phyloP scores from a whole-genome alignment of 2,113 vertebrate species.

The Gambusia affinis region DNA sequence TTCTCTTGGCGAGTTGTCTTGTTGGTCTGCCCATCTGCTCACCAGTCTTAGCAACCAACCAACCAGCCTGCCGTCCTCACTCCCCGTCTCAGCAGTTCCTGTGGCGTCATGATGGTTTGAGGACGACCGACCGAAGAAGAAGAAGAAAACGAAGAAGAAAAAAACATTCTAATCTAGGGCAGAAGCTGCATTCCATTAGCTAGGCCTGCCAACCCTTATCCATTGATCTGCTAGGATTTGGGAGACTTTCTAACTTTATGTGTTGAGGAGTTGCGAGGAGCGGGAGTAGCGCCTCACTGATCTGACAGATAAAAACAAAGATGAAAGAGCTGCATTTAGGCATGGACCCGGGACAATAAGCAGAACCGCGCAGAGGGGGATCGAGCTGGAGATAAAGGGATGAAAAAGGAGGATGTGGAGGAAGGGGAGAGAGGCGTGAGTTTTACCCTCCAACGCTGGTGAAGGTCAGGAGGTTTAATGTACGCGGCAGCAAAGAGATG shows the following conservation, averaged over 20 bases:
- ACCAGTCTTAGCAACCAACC: conserved; percentile 25
- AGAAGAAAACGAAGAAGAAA: conserved; percentile 50
- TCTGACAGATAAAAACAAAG: conserved; percentile 78
- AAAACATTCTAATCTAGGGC: conserved; percentile 77
- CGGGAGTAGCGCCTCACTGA: conserved; percentile 66
- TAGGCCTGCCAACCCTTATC: conserved; percentile 75
- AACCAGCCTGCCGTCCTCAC: conserved; percentile 9
- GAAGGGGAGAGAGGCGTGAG: conserved; percentile 25
- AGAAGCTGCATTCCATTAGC: conserved; percentile 78
- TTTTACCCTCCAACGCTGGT: conserved; percentile 28
- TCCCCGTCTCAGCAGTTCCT: conserved; percentile 4
- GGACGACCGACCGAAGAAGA: conserved; percentile 50
- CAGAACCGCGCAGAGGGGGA: conserved; percentile 35
- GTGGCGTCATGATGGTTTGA: conserved; percentile 51
- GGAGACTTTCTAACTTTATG: conserved; percentile 76
- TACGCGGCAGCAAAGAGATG: neutral
- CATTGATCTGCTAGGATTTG: conserved; percentile 75
- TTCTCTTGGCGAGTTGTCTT: conserved; percentile 4
- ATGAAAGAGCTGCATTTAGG: conserved; percentile 74
- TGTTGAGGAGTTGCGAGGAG: conserved; percentile 70
- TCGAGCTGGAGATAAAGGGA: conserved; percentile 61
- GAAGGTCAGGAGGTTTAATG: conserved; percentile 45
- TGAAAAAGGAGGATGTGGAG: conserved; percentile 52
- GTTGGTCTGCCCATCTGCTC: conserved; percentile 26
- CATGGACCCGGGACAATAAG: conserved; percentile 68